A percentile compares a stretch with the other conserved stretches of the same genome.
phyloP scores from a whole-genome alignment of 2,888 invertebrate genomes.

The Lapara coniferarum region DNA sequence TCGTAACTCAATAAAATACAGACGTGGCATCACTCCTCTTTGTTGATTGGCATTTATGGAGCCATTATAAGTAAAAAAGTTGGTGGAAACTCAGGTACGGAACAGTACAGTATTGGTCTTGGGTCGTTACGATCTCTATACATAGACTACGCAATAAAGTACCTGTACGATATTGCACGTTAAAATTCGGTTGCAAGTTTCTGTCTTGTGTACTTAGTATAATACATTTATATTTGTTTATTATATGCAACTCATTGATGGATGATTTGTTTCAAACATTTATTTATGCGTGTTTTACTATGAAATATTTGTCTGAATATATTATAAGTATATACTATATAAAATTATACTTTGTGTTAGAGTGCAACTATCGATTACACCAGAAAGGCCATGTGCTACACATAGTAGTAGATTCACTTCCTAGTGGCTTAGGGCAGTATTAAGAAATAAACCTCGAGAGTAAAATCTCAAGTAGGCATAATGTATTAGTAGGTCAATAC shows the following conservation, averaged over 20 bases:
- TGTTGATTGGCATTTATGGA: too few relatives aligned
- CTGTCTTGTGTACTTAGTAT: constrained; percentile 6
- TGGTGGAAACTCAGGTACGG: background rate
- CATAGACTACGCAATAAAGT: background rate
- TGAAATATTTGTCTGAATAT: background rate
- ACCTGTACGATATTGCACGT: background rate
- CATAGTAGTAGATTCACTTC: constrained; percentile 1
- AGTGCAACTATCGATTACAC: background rate
- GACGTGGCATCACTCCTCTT: too few relatives aligned
- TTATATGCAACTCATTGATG: background rate
- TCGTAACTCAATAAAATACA: too few relatives aligned
- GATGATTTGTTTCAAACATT: background rate
- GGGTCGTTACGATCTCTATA: background rate
- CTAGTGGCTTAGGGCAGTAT: too few relatives aligned
- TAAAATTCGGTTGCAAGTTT: constrained; percentile 7
- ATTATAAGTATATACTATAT: background rate
- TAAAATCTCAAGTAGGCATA: too few relatives aligned
- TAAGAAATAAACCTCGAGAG: too few relatives aligned
- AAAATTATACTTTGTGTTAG: background rate
- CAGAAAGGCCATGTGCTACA: background rate
- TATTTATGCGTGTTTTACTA: constrained; percentile 15
- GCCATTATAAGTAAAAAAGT: too few relatives aligned
- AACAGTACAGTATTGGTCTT: background rate
- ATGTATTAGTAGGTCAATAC: too few relatives aligned
- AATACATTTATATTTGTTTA: background rate